Base-by-base conservation (phyloP, 2,113 vertebrate species). In the Etheostoma cragini region DNA sequence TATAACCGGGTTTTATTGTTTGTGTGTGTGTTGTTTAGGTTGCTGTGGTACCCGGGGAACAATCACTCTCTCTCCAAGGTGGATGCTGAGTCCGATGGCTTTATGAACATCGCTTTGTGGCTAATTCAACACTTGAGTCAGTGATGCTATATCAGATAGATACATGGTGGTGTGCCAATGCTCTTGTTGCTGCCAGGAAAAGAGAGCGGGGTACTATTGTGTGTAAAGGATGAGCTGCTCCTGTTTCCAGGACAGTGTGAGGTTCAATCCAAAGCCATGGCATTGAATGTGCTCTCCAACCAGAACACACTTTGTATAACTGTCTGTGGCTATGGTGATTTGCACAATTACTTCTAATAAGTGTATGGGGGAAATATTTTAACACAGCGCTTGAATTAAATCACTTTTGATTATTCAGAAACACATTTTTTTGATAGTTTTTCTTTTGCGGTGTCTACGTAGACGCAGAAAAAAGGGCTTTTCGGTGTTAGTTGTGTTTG, bases 41-140 rank as follows among this genome's bases (percentile, higher is more conserved):
- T 99, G 87, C 93, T 99, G 80, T 96, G 96, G 90, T 99, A 99
- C 81, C 97, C 97, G 0, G 96, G 95, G 65, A 98, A 98, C 89
- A 96, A 95, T 92, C 98, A 99, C 0, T 92, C 97, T 0, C 93
- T 99, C 7, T 95, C 97, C 1, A 96, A 97, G 13, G 91, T 99
- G 2, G 98, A 99, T 46, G 98, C 97, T 0, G 97, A 99, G 88
- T 97, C 98, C 0, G 98, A 99, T 4, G 94, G 95, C 33, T 98
- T 99, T 84, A 96, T 99, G 96, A 99, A 99, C 82, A 91, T 95
- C 1, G 95, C 90, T 0, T 91, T 99, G 57, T 99, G 98, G 98
- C 92, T 99, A 72, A 89, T 93, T 38, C 94, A 96, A 6, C 96
- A 98, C 90, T 80, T 98, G 78, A 82, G n/a, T 71, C 88, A 90